Base-by-base conservation (phyloP, 2,797 vertebrate species). In the Cirrhinus molitorella region DNA sequence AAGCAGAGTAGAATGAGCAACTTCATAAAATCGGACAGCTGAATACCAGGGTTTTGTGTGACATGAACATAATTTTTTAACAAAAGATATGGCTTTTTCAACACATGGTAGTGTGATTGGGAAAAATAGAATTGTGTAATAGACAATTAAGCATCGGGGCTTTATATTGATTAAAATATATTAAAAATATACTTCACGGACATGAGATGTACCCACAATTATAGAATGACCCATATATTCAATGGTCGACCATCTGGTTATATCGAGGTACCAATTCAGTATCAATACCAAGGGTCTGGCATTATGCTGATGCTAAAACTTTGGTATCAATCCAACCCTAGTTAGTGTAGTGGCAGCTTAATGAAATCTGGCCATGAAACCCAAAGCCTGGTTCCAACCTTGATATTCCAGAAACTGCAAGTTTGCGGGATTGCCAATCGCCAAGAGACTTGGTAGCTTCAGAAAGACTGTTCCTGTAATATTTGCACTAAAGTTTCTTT, bases 401-500 rank as follows among this genome's bases (percentile, higher is more conserved):
- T 63, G 17, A 25, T 21, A n/a, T 57, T 70, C 66, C 37, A 57
- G 34, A 70, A 57, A 37, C 17, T n/a, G 16, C 45, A 8, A 45
- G 43, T 49, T 31, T 19, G 9, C 34, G 23, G 12, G 11, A 78
- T 65, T 63, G 12, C 43, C 1, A 17, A 37, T 67, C n/a, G 13
- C 16, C 23, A 11, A 40, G 14, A 53, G 9, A 17, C n/a, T 68
- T 19, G 47, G 47, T 17, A 16, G 14, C 5, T 7, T 37, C n/a
- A 25, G 45, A n/a, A 14, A 40, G 21, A 10, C 9, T 8, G 31
- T 10, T 31, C n/a, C 5, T 43, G 34, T 70, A 80, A 55, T 68
- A 68, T 57, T 21, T 40, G 23, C 19, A n/a, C 53, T 16, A 31
- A 47, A 61, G 40, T 71, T 71, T 47, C 66, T 57, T 80, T 31